Evolutionary conservation across 1,140 invertebrate genomes (phyloP).

Genomic region (Aphelenchoides besseyi): DNA sequence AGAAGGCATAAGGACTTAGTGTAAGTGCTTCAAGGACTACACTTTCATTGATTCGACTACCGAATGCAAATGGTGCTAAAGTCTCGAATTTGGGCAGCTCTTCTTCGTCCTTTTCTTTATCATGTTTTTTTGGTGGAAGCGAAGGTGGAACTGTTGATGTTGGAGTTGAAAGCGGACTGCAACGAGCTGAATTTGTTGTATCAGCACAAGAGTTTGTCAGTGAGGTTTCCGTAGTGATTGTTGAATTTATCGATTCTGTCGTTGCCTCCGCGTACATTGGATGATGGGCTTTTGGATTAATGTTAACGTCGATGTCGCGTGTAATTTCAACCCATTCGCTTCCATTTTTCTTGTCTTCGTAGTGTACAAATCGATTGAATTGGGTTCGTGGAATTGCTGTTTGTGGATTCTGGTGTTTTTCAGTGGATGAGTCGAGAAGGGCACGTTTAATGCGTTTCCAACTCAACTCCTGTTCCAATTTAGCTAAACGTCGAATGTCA

Average conservation of each 20-base stretch:
- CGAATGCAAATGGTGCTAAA: slow-evolving; percentile 25
- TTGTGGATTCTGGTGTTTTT: not conserved
- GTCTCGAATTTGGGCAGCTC: slow-evolving; percentile 25
- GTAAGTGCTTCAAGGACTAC: slow-evolving; percentile 28
- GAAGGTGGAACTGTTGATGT: not conserved
- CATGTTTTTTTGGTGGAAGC: not conserved
- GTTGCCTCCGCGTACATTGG: not conserved
- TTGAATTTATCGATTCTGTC: not conserved
- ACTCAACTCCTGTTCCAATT: not conserved
- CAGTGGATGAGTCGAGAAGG: too few relatives aligned
- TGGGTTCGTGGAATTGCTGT: not conserved
- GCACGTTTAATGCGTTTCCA: not conserved
- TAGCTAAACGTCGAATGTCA: slow-evolving; percentile 4
- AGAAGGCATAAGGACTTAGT: slow-evolving; percentile 27
- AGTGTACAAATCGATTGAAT: not conserved
- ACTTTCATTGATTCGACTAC: slow-evolving; percentile 22
- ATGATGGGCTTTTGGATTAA: not conserved
- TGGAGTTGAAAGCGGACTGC: not conserved
- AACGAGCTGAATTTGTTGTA: too few relatives aligned
- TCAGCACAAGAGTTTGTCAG: too few relatives aligned
- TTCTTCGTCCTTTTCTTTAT: slow-evolving; percentile 15
- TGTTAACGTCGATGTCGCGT: not conserved
- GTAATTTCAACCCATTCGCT: not conserved
- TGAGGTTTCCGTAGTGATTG: not conserved
- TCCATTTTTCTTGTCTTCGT: not conserved